Evolutionary conservation across 2,888 invertebrate species (phyloP), one percentile per base, ranked within the genome.

Genomic region (Odontomyia ornata): DNA sequence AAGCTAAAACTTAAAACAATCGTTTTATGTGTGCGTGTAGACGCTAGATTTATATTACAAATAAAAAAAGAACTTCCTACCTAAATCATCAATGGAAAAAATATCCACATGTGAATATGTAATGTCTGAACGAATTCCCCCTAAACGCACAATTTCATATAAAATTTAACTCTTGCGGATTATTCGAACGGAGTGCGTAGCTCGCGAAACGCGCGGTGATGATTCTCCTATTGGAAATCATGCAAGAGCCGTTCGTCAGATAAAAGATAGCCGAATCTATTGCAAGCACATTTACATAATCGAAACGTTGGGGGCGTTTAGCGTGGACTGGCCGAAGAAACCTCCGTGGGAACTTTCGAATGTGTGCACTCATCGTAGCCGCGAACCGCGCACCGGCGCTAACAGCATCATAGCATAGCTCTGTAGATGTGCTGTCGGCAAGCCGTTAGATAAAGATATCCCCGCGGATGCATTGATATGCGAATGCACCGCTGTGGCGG

Each of bases 401-500:
- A 67, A 43, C 67, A 67, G 67, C 36, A 30, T 7, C 25, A 47
- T 52, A 73, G 30, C 73, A 73, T 36, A 13, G 9, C 21, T 11
- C 73, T 60, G 43, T 21, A 23, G 25, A 4, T 30, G 23, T 11
- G 11, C 57, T 72, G 72, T 57, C 52, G 30, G 11, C 18, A 4
- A 1, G 0, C 65, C 18, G 65, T 65, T 65, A 65, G 65, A 65
- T 65, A 65, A 21, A 30, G 1, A 30, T 18, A 9, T n/a, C 36
- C 9, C 36, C 5, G 36, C 36, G 36, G 36, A 9, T 9, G 36
- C 65, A 65, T 30, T 36, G 65, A 65, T 36, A 18, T 18, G 65
- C 47, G 69, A 25, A 47, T 47, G 69, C 69, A 69, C 27, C 52
- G 27, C 27, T 36, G 9, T 9, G 9, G 36, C 36, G 5, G 5